Base-by-base conservation (phyloP, 37 sponge, comb jelly and placozoan species). In the Petrosia ficiformis region DNA sequence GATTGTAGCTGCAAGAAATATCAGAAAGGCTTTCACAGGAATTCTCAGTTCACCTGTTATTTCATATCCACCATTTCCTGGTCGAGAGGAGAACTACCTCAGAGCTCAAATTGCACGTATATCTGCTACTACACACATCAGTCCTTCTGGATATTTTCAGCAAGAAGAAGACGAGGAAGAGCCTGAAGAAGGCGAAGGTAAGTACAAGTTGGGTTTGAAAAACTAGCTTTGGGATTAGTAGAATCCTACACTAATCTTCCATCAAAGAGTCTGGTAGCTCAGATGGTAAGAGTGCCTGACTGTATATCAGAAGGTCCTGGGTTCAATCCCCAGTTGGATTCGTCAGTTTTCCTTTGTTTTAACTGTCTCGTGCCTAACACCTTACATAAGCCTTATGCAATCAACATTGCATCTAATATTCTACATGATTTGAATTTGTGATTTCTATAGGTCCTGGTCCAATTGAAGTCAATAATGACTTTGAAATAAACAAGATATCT, bases 41-140 rank as follows among this genome's bases (percentile, higher is more conserved):
- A 72, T 77, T 11, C 84, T 98, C 37, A 75, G 83, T 58, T 91
- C 96, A 16, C 73, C 88, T 5, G 87, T 93, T 75, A 68, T 95
- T 16, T 71, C 77, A 59, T 95, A 80, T 74, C 99, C 99, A 24
- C 95, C 95, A 16, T 98, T 95, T 56, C 99, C 99, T 35, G 99
- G 99, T 4, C 86, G 79, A 0, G 99, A 98, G 79, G 75, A 59
- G 33, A 84, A 98, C 87, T 95, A 93, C 66, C 72, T 98, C 48
- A 77, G 96, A 63, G 95, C 95, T n/a, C 99, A 98, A 77, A 93
- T 98, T 31, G 94, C 89, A 11, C 90, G 99, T 8, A 98, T 98
- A 43, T 82, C 96, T 73, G 93, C 93, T 38, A 88, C 85, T 64
- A 93, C 93, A 21, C 93, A 93, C 22, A 87, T 98, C 76, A 92